phyloP scores from a whole-genome alignment of 2,797 vertebrate species.

The Pangasius larnaudii region DNA sequence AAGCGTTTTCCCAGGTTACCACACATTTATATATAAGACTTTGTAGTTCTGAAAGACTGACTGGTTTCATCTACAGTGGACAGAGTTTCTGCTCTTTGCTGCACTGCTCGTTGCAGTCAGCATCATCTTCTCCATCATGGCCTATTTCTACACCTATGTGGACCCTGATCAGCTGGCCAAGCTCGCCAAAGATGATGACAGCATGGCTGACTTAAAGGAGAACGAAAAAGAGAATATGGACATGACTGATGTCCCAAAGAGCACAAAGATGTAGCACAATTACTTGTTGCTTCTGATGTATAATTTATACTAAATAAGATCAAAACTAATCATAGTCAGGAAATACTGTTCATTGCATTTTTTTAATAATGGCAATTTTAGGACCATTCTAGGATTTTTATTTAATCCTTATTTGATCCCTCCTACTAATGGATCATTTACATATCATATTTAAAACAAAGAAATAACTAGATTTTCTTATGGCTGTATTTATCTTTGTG shows the following conservation, averaged over 20 bases:
- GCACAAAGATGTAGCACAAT: slow-evolving; percentile 66
- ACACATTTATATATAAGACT: neutral
- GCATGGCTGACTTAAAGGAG: slow-evolving; percentile 34
- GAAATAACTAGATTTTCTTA: neutral
- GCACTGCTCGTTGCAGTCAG: slow-evolving; percentile 85
- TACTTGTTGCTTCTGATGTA: neutral
- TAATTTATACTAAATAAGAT: slow-evolving; percentile 33
- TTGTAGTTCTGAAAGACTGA: neutral
- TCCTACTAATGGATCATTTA: neutral
- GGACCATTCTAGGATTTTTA: neutral
- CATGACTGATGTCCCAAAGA: slow-evolving; percentile 35
- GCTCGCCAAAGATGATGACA: slow-evolving; percentile 50
- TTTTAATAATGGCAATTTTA: neutral
- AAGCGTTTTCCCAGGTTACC: neutral
- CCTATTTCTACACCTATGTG: slow-evolving; percentile 86
- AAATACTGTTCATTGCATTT: neutral
- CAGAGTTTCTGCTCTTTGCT: slow-evolving; percentile 91
- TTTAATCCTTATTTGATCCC: neutral
- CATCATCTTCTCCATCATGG: slow-evolving; percentile 94
- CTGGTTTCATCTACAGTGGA: slow-evolving; percentile 79
- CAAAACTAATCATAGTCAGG: slow-evolving; percentile 28
- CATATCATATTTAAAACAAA: neutral
- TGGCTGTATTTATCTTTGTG: neutral
- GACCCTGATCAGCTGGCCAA: slow-evolving; percentile 74
- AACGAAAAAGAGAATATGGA: slow-evolving; percentile 33